Evolutionary conservation across 2,113 vertebrate genomes (phyloP), one percentile per base, ranked within the genome.

Genomic region (Atractosteus spatula): DNA sequence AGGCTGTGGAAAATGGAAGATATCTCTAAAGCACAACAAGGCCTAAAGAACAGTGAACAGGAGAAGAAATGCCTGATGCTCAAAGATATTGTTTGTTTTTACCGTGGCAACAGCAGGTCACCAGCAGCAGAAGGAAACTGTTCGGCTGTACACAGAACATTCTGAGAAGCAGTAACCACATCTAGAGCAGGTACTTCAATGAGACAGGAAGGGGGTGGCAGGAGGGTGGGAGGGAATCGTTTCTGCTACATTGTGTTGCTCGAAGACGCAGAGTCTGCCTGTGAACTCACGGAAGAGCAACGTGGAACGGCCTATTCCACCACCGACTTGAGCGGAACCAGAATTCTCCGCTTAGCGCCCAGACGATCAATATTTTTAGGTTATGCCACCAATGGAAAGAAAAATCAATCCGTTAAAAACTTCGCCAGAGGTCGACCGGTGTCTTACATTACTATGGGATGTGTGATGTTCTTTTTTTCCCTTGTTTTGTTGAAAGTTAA

Each of bases 161-260:
- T 77, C 71, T 74, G 62, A 70, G 76, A 77, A 77, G 61, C 14
- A 54, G 16, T 41, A 70, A 77, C 72, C 69, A 71, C 76, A 55
- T 71, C 64, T 41, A 66, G 45, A n/a, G 57, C 55, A 77, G 55
- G 65, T 57, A 44, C 29, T 11, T 51, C 67, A 43, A 44, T 13
- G 55, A 68, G 12, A 45, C 61, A 69, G 42, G 75, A 76, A 68
- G 29, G 47, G 61, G 69, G 70, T 29, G 67, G 67, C 29, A 61
- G 47, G 51, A 41, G 41, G 61, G 69, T 65, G 29, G 67, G 67
- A 12, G 54, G 47, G 51, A 41, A 14, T 56, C 4, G 56, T 4
- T n/a, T 4, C 17, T 64, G 62, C 41, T 72, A 42, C 71, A 57
- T 42, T 16, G 55, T 45, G 41, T 13, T 43, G 42, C 8, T 44